Base-by-base conservation (phyloP, 1,140 invertebrate species). In the Drosophila jambulina region DNA sequence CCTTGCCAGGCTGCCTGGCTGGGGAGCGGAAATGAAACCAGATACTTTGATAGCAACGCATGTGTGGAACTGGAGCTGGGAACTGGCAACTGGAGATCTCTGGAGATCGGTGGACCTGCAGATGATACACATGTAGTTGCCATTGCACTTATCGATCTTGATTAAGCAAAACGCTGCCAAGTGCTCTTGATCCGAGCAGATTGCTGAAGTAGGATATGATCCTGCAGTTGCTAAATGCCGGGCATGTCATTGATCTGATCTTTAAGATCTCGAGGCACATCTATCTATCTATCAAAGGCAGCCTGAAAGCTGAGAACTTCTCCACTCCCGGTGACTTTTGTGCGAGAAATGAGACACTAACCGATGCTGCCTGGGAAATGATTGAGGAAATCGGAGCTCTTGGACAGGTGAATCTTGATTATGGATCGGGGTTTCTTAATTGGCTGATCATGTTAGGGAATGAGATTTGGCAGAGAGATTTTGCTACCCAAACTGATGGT, bases 1-100 rank as follows among this genome's bases (percentile, higher is more conserved):
- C 85, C 85, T 85, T 81, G 53, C 59, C n/a, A 65, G 27, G 23
- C 45, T 25, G 45, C 23, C 48, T 36, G 29, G 67, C 27, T 29
- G 25, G 70, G 76, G 85, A 91, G 75, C 88, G 88, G 88, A 91
- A 91, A 91, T 91, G 88, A 91, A 91, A 91, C 88, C 84, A 91
- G 88, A 91, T 91, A 90, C 85, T 90, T 91, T 90, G 81, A 82
- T 88, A 87, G 68, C 59, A 61, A 72, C 75, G 80, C 67, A 79
- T 78, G 46, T 74, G 53, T 56, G 53, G 53, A 56, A 56, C 53
- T 56, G 53, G 45, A 49, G 51, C 69, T 59, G 69, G 65, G 34
- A 48, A 8, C 45, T 25, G 23, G 34, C 8, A 51, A 51, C 48
- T 32, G 42, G 43, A 34, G 29, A 62, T 21, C 60, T 48, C 27